phyloP scores from a whole-genome alignment of 2,113 vertebrate genomes.

The Plotosus lineatus region DNA sequence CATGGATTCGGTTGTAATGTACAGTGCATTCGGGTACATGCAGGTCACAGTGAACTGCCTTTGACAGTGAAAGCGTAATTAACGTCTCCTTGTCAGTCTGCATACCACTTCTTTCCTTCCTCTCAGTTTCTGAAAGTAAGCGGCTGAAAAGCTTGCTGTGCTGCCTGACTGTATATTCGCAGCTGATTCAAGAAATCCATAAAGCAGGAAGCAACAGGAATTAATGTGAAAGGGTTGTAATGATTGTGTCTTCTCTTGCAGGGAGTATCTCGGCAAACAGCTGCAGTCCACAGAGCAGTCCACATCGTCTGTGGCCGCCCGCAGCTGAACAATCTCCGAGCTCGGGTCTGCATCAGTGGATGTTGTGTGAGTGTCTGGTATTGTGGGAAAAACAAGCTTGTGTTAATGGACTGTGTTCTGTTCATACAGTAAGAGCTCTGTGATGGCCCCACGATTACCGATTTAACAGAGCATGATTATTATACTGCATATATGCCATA shows the following conservation, averaged over 20 bases:
- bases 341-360: slow-evolving; percentile 31
- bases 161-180: not conserved
- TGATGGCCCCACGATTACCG: not conserved
- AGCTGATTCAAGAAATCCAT: slow-evolving; percentile 3
- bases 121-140: not conserved
- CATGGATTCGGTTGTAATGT: not conserved
- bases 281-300: slow-evolving; percentile 74
- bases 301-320: slow-evolving; percentile 67
- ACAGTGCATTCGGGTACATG: not conserved
- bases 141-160: slow-evolving; percentile 20
- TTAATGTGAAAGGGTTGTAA: slow-evolving; percentile 11
- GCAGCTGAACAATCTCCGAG: slow-evolving; percentile 65
- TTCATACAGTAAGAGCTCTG: not conserved
- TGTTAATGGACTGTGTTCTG: slow-evolving; percentile 40
- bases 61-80: not conserved
- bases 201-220: not conserved
- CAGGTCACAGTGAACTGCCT: not conserved
- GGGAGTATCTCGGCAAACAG: slow-evolving; percentile 78
- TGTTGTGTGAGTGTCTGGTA: slow-evolving; percentile 38
- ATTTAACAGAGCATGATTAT: not conserved
- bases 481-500: slow-evolving; percentile 1
- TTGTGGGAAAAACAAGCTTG: not conserved
- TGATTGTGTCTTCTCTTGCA: slow-evolving; percentile 49
- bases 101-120: not conserved
- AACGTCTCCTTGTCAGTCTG: not conserved